A percentile compares a stretch with the other conserved stretches of the same genome.
Evolutionary conservation across 2,888 invertebrate species (phyloP).

Genomic region (Aquatica leii): DNA sequence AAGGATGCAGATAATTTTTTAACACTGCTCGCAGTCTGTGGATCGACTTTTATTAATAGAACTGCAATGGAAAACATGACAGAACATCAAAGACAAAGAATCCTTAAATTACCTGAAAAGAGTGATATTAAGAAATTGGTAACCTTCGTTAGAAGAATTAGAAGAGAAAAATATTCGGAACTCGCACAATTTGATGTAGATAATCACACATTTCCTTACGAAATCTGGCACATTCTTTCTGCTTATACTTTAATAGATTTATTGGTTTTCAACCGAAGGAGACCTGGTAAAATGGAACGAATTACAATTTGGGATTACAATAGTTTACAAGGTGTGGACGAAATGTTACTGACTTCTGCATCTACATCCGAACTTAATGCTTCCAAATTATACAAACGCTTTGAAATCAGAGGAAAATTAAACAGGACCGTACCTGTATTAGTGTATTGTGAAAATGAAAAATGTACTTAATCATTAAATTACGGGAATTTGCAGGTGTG

Average conservation of each 20-base stretch:
- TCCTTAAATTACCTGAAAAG: neutral
- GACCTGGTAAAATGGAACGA: neutral
- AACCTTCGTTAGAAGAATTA: neutral
- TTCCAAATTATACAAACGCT: neutral
- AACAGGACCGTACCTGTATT: neutral
- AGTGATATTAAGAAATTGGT: neutral
- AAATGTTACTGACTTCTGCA: neutral
- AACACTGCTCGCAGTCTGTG: neutral
- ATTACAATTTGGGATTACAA: neutral
- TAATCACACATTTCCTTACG: neutral
- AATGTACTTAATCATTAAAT: neutral
- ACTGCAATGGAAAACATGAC: neutral
- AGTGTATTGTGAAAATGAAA: neutral
- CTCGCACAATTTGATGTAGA: neutral
- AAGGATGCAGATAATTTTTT: neutral
- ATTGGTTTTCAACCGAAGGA: neutral
- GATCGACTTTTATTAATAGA: neutral
- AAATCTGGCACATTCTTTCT: neutral
- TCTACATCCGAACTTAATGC: neutral
- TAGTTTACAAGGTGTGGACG: neutral
- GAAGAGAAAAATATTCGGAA: neutral
- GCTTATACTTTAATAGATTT: too few relatives aligned
- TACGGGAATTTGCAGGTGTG: neutral
- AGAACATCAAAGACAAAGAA: neutral
- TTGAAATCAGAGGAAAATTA: neutral